A percentile compares a stretch with the other conserved stretches of the same genome.
Evolutionary conservation across 1,140 invertebrate species (phyloP).

Genomic region (Mya arenaria): DNA sequence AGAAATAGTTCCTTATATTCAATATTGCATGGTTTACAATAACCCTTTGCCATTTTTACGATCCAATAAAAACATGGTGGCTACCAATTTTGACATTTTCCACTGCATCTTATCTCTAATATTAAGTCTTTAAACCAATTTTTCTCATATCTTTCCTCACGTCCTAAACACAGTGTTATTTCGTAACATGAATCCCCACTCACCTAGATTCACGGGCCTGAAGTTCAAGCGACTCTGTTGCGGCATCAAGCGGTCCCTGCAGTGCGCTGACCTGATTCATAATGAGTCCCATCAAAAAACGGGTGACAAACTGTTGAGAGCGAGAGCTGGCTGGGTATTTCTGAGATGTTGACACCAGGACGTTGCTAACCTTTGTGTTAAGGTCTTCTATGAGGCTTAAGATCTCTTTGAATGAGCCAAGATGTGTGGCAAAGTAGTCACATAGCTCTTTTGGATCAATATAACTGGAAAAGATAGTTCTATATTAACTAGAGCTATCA

Average conservation of each 20-base stretch:
- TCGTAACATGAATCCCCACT: not conserved
- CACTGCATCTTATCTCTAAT: too few relatives aligned
- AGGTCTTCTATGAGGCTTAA: constrained; percentile 72
- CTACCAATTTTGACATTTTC: too few relatives aligned
- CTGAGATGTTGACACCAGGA: constrained; percentile 67
- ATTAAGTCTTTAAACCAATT: not conserved
- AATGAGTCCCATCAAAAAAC: constrained; percentile 74
- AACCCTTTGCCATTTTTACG: too few relatives aligned
- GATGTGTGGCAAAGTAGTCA: constrained; percentile 73
- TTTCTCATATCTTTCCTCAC: too few relatives aligned
- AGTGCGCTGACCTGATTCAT: constrained; percentile 73
- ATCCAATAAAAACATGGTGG: too few relatives aligned
- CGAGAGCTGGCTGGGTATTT: constrained; percentile 64
- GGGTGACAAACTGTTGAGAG: constrained; percentile 71
- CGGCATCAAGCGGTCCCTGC: constrained; percentile 71
- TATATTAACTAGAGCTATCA: too few relatives aligned
- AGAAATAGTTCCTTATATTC: too few relatives aligned
- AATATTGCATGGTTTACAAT: too few relatives aligned
- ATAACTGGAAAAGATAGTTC: constrained; percentile 72
- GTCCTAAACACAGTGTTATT: not conserved
- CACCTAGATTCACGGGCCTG: constrained; percentile 72
- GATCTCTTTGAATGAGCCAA: constrained; percentile 74
- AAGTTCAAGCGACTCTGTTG: constrained; percentile 71
- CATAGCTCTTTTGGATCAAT: constrained; percentile 76
- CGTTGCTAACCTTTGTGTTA: constrained; percentile 69